These are phyloP conservation scores for Hippocampus mohnikei DNA, from an alignment of 2,113 vertebrate species.

Conservation along the genomic window DNA sequence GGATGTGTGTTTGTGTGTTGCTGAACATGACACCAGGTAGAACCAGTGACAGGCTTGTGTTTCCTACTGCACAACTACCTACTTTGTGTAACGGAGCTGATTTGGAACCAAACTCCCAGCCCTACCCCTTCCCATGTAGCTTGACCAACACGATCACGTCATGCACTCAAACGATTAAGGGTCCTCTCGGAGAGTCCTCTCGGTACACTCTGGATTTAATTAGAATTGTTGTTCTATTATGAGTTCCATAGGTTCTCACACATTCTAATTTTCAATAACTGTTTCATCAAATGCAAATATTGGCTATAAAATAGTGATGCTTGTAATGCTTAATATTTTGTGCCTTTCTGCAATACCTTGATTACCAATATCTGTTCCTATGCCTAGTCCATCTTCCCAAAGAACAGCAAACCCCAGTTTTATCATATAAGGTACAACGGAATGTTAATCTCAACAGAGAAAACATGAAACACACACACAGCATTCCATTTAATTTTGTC, in stretches of 20 bases:
- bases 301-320: too few relatives aligned
- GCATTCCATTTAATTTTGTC: conserved; percentile 34
- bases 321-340: too few relatives aligned
- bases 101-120: conserved; percentile 41
- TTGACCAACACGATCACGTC: conserved; percentile 32
- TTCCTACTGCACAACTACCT: conserved; percentile 43
- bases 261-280: too few relatives aligned
- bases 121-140: conserved; percentile 33
- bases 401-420: background rate
- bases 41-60: conserved; percentile 44
- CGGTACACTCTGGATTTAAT: too few relatives aligned
- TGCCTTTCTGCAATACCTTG: too few relatives aligned
- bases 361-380: too few relatives aligned
- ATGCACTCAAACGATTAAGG: conserved; percentile 36
- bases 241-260: too few relatives aligned
- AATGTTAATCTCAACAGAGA: background rate
- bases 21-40: conserved; percentile 55
- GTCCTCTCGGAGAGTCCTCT: conserved; percentile 33
- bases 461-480: conserved; percentile 25
- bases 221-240: too few relatives aligned
- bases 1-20: conserved; percentile 26
- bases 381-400: too few relatives aligned
- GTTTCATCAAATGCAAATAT: too few relatives aligned
- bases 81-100: conserved; percentile 58
- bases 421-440: background rate